These are phyloP conservation scores for Plectrocnemia conspersa DNA, from an alignment of 1,140 invertebrate genomes.

Conservation along the genomic window DNA sequence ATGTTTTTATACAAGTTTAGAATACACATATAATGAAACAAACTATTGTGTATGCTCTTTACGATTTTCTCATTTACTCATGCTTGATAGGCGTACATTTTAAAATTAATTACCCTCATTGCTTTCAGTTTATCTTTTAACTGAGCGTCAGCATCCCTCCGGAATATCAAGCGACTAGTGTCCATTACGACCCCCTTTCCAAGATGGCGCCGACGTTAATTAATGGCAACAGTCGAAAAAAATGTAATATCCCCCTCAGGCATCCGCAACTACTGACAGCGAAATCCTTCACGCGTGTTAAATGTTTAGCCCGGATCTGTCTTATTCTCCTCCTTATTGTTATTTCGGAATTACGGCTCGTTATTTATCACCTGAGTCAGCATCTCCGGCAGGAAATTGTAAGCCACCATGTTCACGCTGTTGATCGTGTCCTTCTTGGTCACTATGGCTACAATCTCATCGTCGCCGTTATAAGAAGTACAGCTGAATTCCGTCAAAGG, in stretches of 20 bases:
- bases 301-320: neutral
- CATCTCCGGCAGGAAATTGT: conserved; percentile 47
- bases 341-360: conserved; percentile 3
- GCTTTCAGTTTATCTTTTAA: conserved; percentile 17
- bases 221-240: conserved; percentile 3
- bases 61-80: too few species aligned
- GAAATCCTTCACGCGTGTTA: conserved; percentile 6
- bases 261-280: neutral
- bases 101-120: conserved; percentile 24
- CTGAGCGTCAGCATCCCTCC: neutral
- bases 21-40: too few species aligned
- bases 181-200: neutral
- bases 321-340: neutral
- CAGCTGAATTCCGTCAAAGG: conserved; percentile 27
- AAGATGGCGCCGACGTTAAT: conserved; percentile 6
- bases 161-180: conserved; percentile 6
- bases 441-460: conserved; percentile 50
- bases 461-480: conserved; percentile 42
- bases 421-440: conserved; percentile 50
- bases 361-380: conserved; percentile 16
- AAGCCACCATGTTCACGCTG: conserved; percentile 48
- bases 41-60: too few species aligned
- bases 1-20: too few species aligned
- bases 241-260: conserved; percentile 1
- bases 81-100: too few species aligned